A percentile compares a stretch with the other conserved stretches of the same genome.
Conservation (phyloP, 2,888 invertebrate genomes). For the Anaspis maculata region DNA sequence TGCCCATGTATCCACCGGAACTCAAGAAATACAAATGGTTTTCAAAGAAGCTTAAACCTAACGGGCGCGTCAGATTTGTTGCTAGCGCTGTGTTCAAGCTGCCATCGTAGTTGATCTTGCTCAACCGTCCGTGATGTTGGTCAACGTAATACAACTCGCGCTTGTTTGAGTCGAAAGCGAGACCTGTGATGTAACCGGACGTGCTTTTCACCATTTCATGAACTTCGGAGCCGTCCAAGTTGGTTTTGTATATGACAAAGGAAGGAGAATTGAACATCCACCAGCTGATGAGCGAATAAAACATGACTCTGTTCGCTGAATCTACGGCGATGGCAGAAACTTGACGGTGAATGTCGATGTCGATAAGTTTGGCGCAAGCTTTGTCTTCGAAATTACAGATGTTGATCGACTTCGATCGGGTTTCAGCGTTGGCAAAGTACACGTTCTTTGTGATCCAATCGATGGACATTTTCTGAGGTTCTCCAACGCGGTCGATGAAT, state of each 20-base stretch:
- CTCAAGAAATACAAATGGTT: conserved; percentile 67
- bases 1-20: conserved; percentile 48
- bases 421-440: conserved; percentile 50
- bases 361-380: conserved; percentile 41
- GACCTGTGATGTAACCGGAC: conserved; percentile 39
- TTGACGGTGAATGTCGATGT: conserved; percentile 43
- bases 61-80: conserved; percentile 48
- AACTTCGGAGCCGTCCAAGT: conserved; percentile 46
- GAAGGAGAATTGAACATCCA: conserved; percentile 41
- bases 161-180: conserved; percentile 47
- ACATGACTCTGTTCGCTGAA: conserved; percentile 49
- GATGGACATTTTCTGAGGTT: conserved; percentile 51
- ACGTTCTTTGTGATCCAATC: conserved; percentile 70
- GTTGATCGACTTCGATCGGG: conserved; percentile 26
- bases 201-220: conserved; percentile 39
- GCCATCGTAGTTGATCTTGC: conserved; percentile 44
- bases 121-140: conserved; percentile 44
- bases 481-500: conserved; percentile 41
- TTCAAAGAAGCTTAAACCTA: conserved; percentile 63
- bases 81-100: conserved; percentile 40
- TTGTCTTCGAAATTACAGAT: conserved; percentile 34
- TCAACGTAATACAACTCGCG: conserved; percentile 71
- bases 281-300: conserved; percentile 48
- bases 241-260: conserved; percentile 46
- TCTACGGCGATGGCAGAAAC: conserved; percentile 58